phyloP scores from a whole-genome alignment of 2,888 invertebrate species.

The Gymnocheta viridis region DNA sequence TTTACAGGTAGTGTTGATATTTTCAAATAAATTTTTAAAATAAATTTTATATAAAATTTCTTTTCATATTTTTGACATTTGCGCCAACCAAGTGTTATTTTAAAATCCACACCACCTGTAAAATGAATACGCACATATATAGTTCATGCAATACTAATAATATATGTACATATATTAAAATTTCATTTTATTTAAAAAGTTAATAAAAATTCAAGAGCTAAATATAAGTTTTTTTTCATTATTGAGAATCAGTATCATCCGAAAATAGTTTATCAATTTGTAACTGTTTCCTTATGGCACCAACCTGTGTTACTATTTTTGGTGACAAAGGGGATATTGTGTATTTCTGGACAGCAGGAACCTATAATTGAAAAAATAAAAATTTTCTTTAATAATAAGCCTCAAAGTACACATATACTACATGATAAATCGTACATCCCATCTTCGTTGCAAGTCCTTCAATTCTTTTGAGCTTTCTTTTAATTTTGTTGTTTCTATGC shows the following conservation, averaged over 20 bases:
- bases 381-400: not conserved
- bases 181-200: not conserved
- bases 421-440: conserved; percentile 82
- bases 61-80: too few species aligned
- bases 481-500: conserved; percentile 72
- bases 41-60: too few species aligned
- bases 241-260: conserved; percentile 77
- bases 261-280: conserved; percentile 86
- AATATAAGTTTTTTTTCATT: not conserved
- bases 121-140: too few species aligned
- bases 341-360: conserved; percentile 85
- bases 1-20: too few species aligned
- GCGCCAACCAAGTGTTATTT: too few species aligned
- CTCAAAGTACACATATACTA: not conserved
- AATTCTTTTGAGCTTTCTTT: conserved; percentile 70
- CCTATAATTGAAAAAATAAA: conserved; percentile 77
- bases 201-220: not conserved
- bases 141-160: too few species aligned
- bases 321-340: conserved; percentile 78
- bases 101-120: too few species aligned
- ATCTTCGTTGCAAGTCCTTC: conserved; percentile 82
- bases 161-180: too few species aligned
- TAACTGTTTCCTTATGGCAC: conserved; percentile 86
- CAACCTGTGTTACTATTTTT: conserved; percentile 86
- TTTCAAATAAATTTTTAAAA: too few species aligned